Evolutionary conservation across 1,140 invertebrate species (phyloP), one percentile per base, ranked within the genome.

Genomic region (Mercenaria mercenaria): DNA sequence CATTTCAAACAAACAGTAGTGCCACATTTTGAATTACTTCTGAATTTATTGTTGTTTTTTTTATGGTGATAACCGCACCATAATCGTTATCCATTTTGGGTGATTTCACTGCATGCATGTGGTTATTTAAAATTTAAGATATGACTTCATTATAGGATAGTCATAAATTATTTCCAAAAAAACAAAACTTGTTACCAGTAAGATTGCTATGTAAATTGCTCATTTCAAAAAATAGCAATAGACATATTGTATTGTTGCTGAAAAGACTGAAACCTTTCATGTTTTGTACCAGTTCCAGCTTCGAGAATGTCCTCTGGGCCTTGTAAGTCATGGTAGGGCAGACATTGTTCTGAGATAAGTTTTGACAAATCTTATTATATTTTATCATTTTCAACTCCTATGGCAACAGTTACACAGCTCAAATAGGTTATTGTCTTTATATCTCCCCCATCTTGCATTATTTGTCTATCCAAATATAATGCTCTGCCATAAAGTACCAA

Each of bases 291-390:
- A 52, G 34, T 79, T 79, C 32, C 50, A 32, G 29, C 50, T 15
- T 15, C 4, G 23, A 37, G 32, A 29, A 56, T 79, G 29, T 80
- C 86, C 74, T 72, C 23, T 0, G 74, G 32, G 61, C 26, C 52
- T 79, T 47, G 67, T 79, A 88, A 88, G 86, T 88, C 77, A 61
- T 64, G 8, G 26, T 32, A 34, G 26, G 59, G 61, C 86, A 88
- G 77, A 88, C 74, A 69, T n/a, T 13, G 43, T 39, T 67, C 86
- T 52, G 34, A 64, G 86, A 88, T 88, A 64, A 67, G 50, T 88
- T 88, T 88, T 88, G 86, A 80, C 86, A 81, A 59, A 52, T 34
- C 34, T 34, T 52, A 72, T 67, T 72, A 84, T 50, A 84, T 84
- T 84, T 84, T 34, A 72, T 72, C 29, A 64, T 50, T 72, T 84